Evolutionary conservation across 2,888 invertebrate genomes (phyloP).

Genomic region (Perithous albicinctus): DNA sequence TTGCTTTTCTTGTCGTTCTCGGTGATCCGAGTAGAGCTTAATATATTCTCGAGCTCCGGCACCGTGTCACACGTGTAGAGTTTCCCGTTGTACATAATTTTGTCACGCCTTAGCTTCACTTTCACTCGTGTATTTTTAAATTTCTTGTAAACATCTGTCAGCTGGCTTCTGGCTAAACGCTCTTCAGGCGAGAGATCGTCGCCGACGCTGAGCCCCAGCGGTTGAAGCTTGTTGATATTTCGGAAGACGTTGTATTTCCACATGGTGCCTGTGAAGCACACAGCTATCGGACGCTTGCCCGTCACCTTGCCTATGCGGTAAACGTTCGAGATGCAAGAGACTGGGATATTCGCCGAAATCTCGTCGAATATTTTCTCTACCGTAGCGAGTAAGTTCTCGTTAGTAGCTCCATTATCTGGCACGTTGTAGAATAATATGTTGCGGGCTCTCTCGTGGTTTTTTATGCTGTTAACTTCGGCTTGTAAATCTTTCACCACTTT

Average conservation of each 20-base stretch:
- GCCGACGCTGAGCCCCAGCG: not conserved
- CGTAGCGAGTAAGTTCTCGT: not conserved
- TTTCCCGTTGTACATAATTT: not conserved
- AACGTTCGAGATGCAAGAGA: not conserved
- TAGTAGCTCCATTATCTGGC: conserved; percentile 5
- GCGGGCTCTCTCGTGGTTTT: not conserved
- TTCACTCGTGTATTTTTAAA: not conserved
- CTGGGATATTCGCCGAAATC: not conserved
- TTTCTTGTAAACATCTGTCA: not conserved
- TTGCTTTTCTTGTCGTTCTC: not conserved
- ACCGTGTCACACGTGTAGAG: too few species aligned
- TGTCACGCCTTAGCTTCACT: conserved; percentile 5
- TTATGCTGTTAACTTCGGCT: not conserved
- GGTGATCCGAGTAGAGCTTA: not conserved
- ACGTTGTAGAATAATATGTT: not conserved
- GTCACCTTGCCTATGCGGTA: not conserved
- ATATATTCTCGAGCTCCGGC: conserved; percentile 5
- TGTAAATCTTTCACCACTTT: not conserved
- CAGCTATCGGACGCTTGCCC: not conserved
- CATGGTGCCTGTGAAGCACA: not conserved
- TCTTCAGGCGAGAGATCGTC: not conserved
- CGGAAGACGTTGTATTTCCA: not conserved
- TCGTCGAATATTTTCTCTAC: conserved; percentile 6
- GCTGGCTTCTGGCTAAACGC: conserved; percentile 1
- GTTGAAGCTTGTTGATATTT: not conserved